A percentile compares a stretch with the other conserved stretches of the same genome.
Conservation (phyloP, 2,797 vertebrate genomes). For the Aulostomus chinensis region DNA sequence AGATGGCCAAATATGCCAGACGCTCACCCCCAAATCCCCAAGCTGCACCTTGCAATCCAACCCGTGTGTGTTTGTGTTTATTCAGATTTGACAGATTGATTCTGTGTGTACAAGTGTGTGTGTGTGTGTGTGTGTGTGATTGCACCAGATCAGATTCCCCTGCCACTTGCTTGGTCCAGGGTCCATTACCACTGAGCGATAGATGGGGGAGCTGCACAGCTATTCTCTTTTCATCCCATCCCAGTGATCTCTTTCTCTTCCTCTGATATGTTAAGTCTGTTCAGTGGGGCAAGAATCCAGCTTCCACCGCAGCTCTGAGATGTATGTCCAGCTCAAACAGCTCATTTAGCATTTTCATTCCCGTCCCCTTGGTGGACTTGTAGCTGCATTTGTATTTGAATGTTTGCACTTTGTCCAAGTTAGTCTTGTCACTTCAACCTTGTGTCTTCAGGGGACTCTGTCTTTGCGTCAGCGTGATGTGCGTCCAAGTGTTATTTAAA, state of each 20-base stretch:
- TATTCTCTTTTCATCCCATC: conserved; percentile 69
- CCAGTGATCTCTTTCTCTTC: conserved; percentile 71
- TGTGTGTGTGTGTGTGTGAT: conserved; percentile 49
- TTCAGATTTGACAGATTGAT: conserved; percentile 75
- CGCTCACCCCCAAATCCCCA: conserved; percentile 75
- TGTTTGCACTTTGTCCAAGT: conserved; percentile 72
- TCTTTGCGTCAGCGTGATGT: conserved; percentile 46
- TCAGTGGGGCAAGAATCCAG: conserved; percentile 63
- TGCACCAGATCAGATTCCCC: conserved; percentile 64
- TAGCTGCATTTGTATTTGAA: conserved; percentile 60
- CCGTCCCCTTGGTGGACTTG: conserved; percentile 33
- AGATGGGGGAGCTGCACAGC: conserved; percentile 55
- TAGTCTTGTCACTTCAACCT: conserved; percentile 68
- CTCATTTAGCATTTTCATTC: conserved; percentile 71
- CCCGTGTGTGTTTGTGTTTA: conserved; percentile 76
- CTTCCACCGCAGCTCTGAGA: conserved; percentile 46
- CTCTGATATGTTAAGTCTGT: conserved; percentile 69
- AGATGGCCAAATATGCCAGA: conserved; percentile 87
- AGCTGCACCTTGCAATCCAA: conserved; percentile 61
- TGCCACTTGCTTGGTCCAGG: conserved; percentile 62
- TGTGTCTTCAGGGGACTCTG: conserved; percentile 54
- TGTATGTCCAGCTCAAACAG: conserved; percentile 71
- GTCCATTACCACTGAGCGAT: conserved; percentile 75
- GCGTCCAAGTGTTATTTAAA: conserved; percentile 52
- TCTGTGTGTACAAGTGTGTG: conserved; percentile 71